Percentiles rank a stretch among this genome's conserved stretches.
phyloP scores from a whole-genome alignment of 1,140 invertebrate genomes.

The Scaptomyza montana region DNA sequence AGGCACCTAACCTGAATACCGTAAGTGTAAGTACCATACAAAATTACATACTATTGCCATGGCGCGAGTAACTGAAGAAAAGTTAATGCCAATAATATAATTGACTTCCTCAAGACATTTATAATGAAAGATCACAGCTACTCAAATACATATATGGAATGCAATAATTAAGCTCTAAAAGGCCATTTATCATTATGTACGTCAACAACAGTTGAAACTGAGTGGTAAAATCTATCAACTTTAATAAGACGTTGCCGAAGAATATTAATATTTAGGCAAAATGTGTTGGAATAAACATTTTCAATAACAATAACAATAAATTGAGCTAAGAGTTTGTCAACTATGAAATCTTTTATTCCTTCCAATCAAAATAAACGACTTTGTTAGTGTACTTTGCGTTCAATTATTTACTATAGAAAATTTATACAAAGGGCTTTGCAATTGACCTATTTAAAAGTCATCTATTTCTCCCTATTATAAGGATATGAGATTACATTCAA shows the following conservation, averaged over 20 bases:
- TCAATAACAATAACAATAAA: too few species aligned
- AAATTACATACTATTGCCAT: constrained; percentile 14
- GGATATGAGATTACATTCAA: too few species aligned
- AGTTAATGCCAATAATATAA: constrained; percentile 15
- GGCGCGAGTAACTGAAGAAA: not conserved
- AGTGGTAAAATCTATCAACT: too few species aligned
- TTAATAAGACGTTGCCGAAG: not conserved
- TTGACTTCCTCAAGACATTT: constrained; percentile 6
- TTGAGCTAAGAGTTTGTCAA: too few species aligned
- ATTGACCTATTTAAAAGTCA: too few species aligned
- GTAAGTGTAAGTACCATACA: not conserved
- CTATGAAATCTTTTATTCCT: too few species aligned
- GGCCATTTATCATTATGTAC: not conserved
- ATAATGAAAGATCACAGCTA: constrained; percentile 23
- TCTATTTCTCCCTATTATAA: too few species aligned
- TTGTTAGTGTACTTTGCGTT: too few species aligned
- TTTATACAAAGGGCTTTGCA: too few species aligned
- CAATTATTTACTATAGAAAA: too few species aligned
- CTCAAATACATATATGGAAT: not conserved
- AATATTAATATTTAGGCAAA: not conserved
- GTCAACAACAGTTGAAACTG: not conserved
- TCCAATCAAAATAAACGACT: too few species aligned
- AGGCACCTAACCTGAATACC: constrained; percentile 27
- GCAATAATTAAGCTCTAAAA: not conserved
- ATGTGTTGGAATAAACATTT: too few species aligned